Evolutionary conservation across 2,797 vertebrate species (phyloP).

Genomic region (Rhinogobio ventralis): DNA sequence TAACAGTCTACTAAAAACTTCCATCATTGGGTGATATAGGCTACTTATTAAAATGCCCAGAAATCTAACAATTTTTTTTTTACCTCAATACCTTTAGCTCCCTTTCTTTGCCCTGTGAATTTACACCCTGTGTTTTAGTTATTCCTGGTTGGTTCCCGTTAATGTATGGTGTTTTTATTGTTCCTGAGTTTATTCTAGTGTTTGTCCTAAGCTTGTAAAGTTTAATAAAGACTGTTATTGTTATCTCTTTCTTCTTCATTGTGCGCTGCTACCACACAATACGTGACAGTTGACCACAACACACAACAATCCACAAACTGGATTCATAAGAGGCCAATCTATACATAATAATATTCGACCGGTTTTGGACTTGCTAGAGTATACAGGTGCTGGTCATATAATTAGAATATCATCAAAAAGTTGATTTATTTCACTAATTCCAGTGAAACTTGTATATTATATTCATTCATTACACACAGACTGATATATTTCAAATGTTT

Average conservation of each 20-base stretch:
- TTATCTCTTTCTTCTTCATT: not conserved
- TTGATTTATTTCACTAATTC: no score
- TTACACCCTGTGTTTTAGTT: no score
- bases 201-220: not conserved
- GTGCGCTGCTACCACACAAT: not conserved
- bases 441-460: no score
- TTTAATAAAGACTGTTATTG: not conserved
- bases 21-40: not conserved
- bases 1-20: not conserved
- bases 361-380: not conserved
- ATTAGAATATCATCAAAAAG: no score
- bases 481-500: no score
- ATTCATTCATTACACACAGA: no score
- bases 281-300: not conserved
- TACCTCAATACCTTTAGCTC: no score
- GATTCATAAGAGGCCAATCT: not conserved
- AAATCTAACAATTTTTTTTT: no score
- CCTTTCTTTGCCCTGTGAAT: not conserved
- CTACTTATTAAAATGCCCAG: not conserved
- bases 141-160: not conserved
- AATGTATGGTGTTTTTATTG: not conserved
- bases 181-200: not conserved
- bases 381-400: no score
- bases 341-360: not conserved
- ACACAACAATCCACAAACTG: not conserved